A percentile compares a stretch with the other conserved stretches of the same genome.
These are phyloP conservation scores for Peromyscus maniculatus DNA, from an alignment of 2,113 vertebrate species.

Conservation along the genomic window DNA sequence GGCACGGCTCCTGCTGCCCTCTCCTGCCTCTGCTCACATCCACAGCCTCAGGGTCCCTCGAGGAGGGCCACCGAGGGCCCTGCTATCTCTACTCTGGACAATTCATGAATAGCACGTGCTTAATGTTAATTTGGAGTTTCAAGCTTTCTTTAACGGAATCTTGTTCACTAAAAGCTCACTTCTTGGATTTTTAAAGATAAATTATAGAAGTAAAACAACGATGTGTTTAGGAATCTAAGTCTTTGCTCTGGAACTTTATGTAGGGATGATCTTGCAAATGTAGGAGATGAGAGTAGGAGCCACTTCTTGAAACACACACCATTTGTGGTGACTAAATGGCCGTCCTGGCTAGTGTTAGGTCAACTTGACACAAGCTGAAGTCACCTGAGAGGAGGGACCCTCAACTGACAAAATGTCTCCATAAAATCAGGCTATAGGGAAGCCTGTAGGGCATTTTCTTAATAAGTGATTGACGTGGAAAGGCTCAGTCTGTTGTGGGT, in stretches of 20 bases:
- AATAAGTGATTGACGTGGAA: background rate
- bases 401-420: background rate
- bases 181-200: conserved; percentile 22
- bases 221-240: conserved; percentile 32
- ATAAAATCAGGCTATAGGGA: background rate
- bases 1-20: accelerated
- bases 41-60: no score
- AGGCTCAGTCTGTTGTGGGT: background rate
- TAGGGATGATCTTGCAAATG: background rate
- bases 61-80: accelerated
- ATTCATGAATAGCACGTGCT: accelerated
- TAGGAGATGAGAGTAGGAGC: background rate
- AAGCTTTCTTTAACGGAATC: background rate
- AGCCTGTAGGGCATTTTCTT: background rate
- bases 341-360: background rate
- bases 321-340: accelerated
- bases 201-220: background rate
- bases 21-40: background rate
- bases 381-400: background rate
- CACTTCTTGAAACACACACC: background rate
- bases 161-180: background rate
- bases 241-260: background rate
- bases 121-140: background rate
- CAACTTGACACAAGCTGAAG: background rate
- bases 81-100: background rate